These are phyloP conservation scores for Pterois miles DNA, from an alignment of 2,797 vertebrate species.

Conservation along the genomic window DNA sequence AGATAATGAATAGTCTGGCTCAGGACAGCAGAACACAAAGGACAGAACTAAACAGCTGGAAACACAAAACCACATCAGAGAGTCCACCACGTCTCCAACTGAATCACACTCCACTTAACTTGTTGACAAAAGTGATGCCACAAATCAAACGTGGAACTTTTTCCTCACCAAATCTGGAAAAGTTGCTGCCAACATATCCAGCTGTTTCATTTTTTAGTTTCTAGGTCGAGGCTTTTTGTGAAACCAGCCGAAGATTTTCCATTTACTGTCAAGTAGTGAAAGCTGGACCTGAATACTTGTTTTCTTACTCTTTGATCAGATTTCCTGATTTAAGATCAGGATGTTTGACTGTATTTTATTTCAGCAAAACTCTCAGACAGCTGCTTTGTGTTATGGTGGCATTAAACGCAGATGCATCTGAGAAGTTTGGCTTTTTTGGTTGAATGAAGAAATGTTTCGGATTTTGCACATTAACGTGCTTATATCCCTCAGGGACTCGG, in stretches of 20 bases:
- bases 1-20: background rate
- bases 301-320: background rate
- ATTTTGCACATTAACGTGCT: background rate
- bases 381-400: background rate
- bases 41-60: conserved; percentile 4
- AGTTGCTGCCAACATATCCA: background rate
- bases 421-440: background rate
- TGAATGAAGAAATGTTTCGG: background rate
- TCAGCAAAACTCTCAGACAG: background rate
- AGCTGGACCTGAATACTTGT: background rate
- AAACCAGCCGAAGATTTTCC: background rate
- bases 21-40: background rate
- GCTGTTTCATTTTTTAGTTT: background rate
- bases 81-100: background rate
- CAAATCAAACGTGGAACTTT: background rate
- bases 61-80: conserved; percentile 3
- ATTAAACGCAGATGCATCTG: background rate
- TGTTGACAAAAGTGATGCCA: background rate
- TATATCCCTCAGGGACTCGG: background rate
- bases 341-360: background rate
- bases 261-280: background rate
- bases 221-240: background rate
- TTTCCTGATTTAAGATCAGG: background rate
- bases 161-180: background rate
- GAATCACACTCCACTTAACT: background rate